Evolutionary conservation across 1,140 invertebrate species (phyloP), one percentile per base, ranked within the genome.

Genomic region (Homalodisca vitripennis): DNA sequence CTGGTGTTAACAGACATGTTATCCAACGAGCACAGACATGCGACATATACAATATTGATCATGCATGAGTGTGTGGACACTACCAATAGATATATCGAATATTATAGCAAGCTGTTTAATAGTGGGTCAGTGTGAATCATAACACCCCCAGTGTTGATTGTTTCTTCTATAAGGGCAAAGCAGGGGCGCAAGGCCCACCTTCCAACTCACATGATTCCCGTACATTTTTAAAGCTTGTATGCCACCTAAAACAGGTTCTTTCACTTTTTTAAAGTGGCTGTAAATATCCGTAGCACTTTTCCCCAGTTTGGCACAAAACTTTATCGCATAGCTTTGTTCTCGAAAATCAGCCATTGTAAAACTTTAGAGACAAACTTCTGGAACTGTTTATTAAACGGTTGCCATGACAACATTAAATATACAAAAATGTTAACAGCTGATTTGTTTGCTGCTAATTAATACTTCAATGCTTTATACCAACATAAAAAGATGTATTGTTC

Each of bases 251-350:
- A 60, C 55, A 60, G 14, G 26, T 60, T 30, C 14, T 60, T 60
- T 60, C 26, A 69, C 67, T 51, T 67, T 51, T 26, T 32, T 53
- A 14, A 72, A 51, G 32, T 67, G 29, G 6, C 32, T 47, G 30
- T 63, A 51, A 31, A 67, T 72, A 31, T 70, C 68, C 17, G 53
- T 68, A 10, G 41, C 69, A 32, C 1, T 62, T 67, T 70, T 67
- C 26, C 31, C 30, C 2, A 70, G 30, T 68, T 67, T 65, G 14
- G 31, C 68, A 64, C 66, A 72, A 70, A 70, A 70, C 31, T 72
- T 72, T 22, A 72, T 70, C 22, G 20, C 51, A 55, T 20, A 31
- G 20, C 68, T 48, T 63, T 70, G 71, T 51, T 70, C 65, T 10
- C 55, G 55, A 60, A 60, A 60, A 60, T 60, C 55, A 60, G 55